Conservation (phyloP, 2,797 vertebrate genomes). For the Notoglanidium macrostoma region DNA sequence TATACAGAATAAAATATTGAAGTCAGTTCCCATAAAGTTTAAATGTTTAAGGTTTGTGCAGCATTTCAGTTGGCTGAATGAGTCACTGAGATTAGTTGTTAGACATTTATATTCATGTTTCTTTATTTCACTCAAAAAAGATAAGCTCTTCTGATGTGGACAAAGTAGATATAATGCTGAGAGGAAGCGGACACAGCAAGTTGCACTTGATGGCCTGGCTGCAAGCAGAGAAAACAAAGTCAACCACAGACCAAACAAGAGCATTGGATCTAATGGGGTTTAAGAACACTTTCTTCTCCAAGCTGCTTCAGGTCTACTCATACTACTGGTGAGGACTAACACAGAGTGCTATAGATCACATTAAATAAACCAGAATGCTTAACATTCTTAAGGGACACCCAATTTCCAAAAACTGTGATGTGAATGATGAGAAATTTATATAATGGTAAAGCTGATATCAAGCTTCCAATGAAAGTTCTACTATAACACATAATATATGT, state of each 20-base stretch:
- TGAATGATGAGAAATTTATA: background rate
- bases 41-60: background rate
- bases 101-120: slow-evolving; percentile 3
- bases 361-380: background rate
- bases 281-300: slow-evolving; percentile 6
- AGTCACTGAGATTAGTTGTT: background rate
- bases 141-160: background rate
- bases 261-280: background rate
- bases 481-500: background rate
- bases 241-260: background rate
- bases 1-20: background rate
- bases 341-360: background rate
- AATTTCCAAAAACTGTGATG: background rate
- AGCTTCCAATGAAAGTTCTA: background rate
- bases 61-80: background rate
- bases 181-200: background rate
- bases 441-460: background rate
- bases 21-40: background rate
- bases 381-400: background rate
- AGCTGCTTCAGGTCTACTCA: background rate
- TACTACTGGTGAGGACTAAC: background rate
- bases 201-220: background rate
- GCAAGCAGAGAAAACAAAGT: background rate
- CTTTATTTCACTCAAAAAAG: background rate
- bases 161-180: background rate